Conservation (phyloP, 1,140 invertebrate species). For the Sinonovacula constricta region DNA sequence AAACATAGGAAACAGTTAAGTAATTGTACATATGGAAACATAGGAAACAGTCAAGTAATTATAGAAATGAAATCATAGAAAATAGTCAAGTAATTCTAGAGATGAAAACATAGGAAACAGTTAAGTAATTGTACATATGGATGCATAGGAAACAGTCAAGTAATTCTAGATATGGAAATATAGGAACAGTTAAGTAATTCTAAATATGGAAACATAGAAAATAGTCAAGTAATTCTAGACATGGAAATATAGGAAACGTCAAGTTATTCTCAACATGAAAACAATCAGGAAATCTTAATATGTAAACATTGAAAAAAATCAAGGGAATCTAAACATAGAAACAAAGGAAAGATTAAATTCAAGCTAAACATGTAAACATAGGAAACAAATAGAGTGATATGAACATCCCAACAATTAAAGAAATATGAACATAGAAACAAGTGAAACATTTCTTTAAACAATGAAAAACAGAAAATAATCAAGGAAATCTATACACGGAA, state of each 20-base stretch:
- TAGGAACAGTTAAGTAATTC: not conserved
- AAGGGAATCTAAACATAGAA: conserved; percentile 3
- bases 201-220: conserved; percentile 8
- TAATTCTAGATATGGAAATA: not conserved
- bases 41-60: not conserved
- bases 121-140: not conserved
- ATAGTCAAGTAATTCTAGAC: not conserved
- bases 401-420: not conserved
- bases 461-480: too few species aligned
- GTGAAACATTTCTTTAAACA: too few species aligned
- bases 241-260: not conserved
- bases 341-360: not conserved
- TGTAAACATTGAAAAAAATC: not conserved
- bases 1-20: not conserved
- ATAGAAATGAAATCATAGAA: not conserved
- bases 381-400: not conserved
- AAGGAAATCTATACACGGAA: too few species aligned
- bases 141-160: not conserved
- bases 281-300: not conserved
- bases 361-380: not conserved
- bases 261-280: not conserved
- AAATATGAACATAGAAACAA: too few species aligned
- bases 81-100: not conserved
- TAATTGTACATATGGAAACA: not conserved
- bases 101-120: conserved; percentile 2